Evolutionary conservation across 2,888 invertebrate species (phyloP).

Genomic region (Nineta flava): DNA sequence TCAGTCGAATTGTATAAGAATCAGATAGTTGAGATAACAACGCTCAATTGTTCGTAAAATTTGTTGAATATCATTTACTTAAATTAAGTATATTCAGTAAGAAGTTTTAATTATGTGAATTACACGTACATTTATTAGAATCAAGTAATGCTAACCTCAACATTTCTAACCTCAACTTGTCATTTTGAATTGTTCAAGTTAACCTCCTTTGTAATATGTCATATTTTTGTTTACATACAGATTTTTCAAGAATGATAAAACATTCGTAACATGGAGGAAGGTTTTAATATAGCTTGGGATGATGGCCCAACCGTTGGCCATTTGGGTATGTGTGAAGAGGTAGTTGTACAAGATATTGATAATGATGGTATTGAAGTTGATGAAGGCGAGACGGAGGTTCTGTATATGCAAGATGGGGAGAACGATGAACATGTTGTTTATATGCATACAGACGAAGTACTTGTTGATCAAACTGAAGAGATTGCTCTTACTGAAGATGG

Average conservation of each 20-base stretch:
- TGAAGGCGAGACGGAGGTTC: conserved; percentile 17
- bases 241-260: neutral
- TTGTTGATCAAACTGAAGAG: conserved; percentile 20
- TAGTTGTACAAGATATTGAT: conserved; percentile 25
- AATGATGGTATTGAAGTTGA: conserved; percentile 11
- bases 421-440: conserved; percentile 22
- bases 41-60: neutral
- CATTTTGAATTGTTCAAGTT: conserved; percentile 17
- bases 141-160: conserved; percentile 24
- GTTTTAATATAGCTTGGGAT: conserved; percentile 26
- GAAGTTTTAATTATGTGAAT: too few relatives aligned
- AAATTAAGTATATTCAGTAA: neutral
- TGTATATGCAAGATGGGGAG: conserved; percentile 23
- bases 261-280: conserved; percentile 21
- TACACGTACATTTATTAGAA: too few relatives aligned
- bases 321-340: conserved; percentile 31
- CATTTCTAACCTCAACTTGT: conserved; percentile 30
- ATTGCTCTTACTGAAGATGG: conserved; percentile 26
- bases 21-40: neutral
- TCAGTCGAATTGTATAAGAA: neutral
- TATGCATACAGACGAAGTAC: conserved; percentile 24
- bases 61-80: neutral
- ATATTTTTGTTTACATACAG: conserved; percentile 7
- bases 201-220: conserved; percentile 18
- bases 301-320: conserved; percentile 25